These are phyloP conservation scores for Drosophila paramelanica DNA, from an alignment of 2,888 invertebrate genomes.

Conservation along the genomic window DNA sequence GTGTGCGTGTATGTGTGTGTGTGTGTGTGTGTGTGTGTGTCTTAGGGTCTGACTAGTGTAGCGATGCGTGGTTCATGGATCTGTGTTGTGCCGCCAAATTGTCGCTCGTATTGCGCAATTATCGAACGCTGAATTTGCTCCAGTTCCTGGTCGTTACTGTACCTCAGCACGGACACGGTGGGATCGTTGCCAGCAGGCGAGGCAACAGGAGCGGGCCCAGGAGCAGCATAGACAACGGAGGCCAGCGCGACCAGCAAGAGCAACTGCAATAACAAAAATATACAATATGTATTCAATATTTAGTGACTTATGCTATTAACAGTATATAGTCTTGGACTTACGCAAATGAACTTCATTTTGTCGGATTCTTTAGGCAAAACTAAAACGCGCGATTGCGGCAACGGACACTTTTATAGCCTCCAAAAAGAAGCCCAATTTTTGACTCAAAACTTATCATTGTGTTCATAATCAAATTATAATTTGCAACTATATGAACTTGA, in stretches of 20 bases:
- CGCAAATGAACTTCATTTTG: conserved; percentile 63
- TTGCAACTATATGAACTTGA: conserved; percentile 74
- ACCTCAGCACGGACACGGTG: conserved; percentile 66
- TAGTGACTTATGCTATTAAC: too few relatives aligned
- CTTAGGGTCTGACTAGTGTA: conserved; percentile 47
- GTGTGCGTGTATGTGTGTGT: conserved; percentile 13
- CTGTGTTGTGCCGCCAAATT: conserved; percentile 73
- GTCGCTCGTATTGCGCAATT: conserved; percentile 79
- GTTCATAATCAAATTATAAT: conserved; percentile 63
- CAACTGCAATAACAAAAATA: conserved; percentile 33
- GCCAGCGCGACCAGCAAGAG: conserved; percentile 52
- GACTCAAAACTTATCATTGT: conserved; percentile 41
- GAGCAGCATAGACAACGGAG: conserved; percentile 45
- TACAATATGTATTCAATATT: too few relatives aligned
- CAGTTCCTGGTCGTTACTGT: conserved; percentile 72
- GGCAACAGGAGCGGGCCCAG: conserved; percentile 36
- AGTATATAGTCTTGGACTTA: conserved; percentile 32
- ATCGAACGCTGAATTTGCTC: conserved; percentile 71
- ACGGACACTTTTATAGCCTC: conserved; percentile 55
- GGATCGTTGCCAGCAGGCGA: conserved; percentile 41
- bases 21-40: conserved; percentile 29
- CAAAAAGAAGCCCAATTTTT: conserved; percentile 12
- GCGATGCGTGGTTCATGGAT: conserved; percentile 66
- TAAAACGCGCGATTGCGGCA: conserved; percentile 39
- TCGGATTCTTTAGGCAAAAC: conserved; percentile 37